Base-by-base conservation (phyloP, 1,140 invertebrate species). In the Eurytemora carolleeae region DNA sequence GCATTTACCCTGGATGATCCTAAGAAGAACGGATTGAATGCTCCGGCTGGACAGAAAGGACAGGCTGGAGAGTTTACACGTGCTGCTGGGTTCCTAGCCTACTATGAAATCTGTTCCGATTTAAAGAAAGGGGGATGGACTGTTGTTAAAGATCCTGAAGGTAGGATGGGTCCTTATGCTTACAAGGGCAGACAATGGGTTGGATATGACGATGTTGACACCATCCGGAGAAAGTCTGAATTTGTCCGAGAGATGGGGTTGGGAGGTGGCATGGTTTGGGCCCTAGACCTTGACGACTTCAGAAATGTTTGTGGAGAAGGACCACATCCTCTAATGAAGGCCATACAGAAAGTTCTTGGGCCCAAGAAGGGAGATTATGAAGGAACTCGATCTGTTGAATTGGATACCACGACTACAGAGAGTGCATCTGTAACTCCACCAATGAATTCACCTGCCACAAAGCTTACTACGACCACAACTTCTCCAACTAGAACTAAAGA, bases 201-300 rank as follows among this genome's bases (percentile, higher is more conserved):
- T 21, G 88, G 89, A 16, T 94, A 90, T 68, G 91, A 95, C 70
- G 81, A 91, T 68, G 72, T 76, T 2, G 75, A 78, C 65, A 86
- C 84, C 67, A 73, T 91, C 1, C 80, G 85, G 66, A 84, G 86
- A 57, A 92, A 92, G 73, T 86, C 89, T 82, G 82, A 88, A 66
- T 88, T 78, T 71, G 83, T 89, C 61, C 86, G 84, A 68, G 67
- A 78, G 16, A 85, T 82, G 67, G 83, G 85, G 0, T 87, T 90
- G 67, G 80, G 82, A 0, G 88, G 88, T 2, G 79, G 84, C 0
- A 92, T 92, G 87, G 83, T 79, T 12, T 92, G 87, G 87, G 70
- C 73, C n/a, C 64, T 73, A 15, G 71, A 73, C 60, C 63, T 68
- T 53, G 71, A 73, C 58, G 71, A 71, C 64, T 69, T 69, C 65